Evolutionary conservation across 2,888 invertebrate species (phyloP).

Genomic region (Drosophila kambysellisi): DNA sequence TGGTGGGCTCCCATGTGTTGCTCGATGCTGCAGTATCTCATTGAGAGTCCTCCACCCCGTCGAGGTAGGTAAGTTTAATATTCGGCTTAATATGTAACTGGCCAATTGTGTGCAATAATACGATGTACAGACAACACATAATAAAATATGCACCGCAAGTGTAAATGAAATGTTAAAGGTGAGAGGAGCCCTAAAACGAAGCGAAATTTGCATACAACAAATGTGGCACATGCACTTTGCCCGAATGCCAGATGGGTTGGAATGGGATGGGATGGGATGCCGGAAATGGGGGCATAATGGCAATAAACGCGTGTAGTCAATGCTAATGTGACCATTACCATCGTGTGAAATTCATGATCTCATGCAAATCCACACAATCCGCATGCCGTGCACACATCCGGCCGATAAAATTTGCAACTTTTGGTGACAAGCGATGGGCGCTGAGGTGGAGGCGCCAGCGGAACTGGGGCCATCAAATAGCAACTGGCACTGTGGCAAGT

Average conservation of each 20-base stretch:
- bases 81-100: constrained; percentile 62
- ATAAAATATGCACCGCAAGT: constrained; percentile 79
- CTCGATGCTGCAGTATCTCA: neutral
- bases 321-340: constrained; percentile 77
- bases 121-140: constrained; percentile 44
- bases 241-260: constrained; percentile 8
- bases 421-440: constrained; percentile 69
- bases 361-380: constrained; percentile 73
- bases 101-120: constrained; percentile 74
- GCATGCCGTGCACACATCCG: constrained; percentile 68
- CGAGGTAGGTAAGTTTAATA: constrained; percentile 21
- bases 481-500: constrained; percentile 34
- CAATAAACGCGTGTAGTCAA: constrained; percentile 75
- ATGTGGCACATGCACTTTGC: constrained; percentile 76
- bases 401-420: constrained; percentile 77
- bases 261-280: neutral
- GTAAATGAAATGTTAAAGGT: constrained; percentile 74
- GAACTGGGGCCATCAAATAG: constrained; percentile 31
- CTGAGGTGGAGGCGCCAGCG: neutral
- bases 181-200: constrained; percentile 8
- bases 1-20: constrained; percentile 39
- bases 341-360: constrained; percentile 78
- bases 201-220: constrained; percentile 75
- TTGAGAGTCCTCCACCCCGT: neutral
- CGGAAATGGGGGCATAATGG: constrained; percentile 12